These are phyloP conservation scores for Agrotis ipsilon DNA, from an alignment of 2,888 invertebrate species.

Conservation along the genomic window DNA sequence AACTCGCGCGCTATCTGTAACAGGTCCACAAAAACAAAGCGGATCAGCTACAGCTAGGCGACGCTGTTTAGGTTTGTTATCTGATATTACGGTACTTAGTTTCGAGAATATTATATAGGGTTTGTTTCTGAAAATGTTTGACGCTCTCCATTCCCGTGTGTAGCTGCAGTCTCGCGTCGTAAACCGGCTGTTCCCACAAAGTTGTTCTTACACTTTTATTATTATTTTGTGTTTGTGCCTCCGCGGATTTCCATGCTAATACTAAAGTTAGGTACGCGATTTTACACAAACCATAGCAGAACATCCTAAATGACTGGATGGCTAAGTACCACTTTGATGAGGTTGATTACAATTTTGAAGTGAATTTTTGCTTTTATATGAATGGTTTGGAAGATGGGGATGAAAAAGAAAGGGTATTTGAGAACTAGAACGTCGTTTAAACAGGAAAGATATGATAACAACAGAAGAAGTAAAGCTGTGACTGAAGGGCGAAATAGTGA, in stretches of 20 bases:
- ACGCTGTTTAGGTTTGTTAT: no score
- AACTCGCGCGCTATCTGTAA: no score
- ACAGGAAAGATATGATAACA: neutral
- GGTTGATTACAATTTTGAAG: neutral
- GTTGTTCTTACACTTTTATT: constrained; percentile 75
- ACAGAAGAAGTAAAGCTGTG: neutral
- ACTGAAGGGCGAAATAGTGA: neutral
- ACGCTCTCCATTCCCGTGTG: constrained; percentile 44
- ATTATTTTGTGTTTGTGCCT: constrained; percentile 71
- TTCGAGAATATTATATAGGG: no score
- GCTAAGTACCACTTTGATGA: neutral
- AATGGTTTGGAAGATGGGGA: no score
- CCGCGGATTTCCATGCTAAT: constrained; percentile 69
- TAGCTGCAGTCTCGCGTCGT: constrained; percentile 58
- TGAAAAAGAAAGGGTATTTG: neutral
- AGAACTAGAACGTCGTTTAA: neutral
- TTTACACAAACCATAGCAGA: constrained; percentile 49
- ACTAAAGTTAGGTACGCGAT: constrained; percentile 70
- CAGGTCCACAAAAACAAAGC: no score
- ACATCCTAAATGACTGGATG: constrained; percentile 9
- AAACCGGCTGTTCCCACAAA: constrained; percentile 68
- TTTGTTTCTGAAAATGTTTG: neutral
- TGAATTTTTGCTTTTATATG: no score
- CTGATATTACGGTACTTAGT: no score
- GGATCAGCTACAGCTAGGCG: no score